A percentile compares a stretch with the other conserved stretches of the same genome.
Evolutionary conservation across 2,113 vertebrate genomes (phyloP).

Genomic region (Hucho hucho): DNA sequence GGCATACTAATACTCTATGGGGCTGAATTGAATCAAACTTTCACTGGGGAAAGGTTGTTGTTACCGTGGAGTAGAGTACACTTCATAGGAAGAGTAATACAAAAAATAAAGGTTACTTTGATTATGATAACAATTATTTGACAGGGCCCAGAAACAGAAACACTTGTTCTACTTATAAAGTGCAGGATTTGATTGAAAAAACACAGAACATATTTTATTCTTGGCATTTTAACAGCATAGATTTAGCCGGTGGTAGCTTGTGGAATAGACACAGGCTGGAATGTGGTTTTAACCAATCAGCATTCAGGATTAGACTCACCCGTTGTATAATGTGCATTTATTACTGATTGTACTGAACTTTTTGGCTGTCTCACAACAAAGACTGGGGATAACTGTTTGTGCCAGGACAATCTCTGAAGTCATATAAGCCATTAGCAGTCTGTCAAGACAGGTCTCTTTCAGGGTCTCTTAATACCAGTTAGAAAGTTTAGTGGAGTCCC

Average conservation of each 20-base stretch:
- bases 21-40: slow-evolving; percentile 50
- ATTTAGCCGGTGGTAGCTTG: no score
- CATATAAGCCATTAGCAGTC: slow-evolving; percentile 77
- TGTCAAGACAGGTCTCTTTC: slow-evolving; percentile 70
- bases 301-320: no score
- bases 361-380: slow-evolving; percentile 71
- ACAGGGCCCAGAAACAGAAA: no score
- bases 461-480: slow-evolving; percentile 71
- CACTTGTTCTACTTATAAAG: not conserved
- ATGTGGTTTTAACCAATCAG: no score
- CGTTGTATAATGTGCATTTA: slow-evolving; percentile 64
- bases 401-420: slow-evolving; percentile 73
- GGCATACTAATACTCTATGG: slow-evolving; percentile 45
- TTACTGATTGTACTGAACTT: slow-evolving; percentile 68
- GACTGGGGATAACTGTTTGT: slow-evolving; percentile 60
- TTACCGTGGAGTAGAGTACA: no score
- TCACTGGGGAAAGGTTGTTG: slow-evolving; percentile 31
- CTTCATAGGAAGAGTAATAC: no score
- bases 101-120: no score
- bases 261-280: no score
- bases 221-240: no score
- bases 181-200: no score
- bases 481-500: slow-evolving; percentile 65
- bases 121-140: no score
- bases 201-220: no score